Percentiles rank a stretch among this genome's conserved stretches.
phyloP scores from a whole-genome alignment of 2,113 vertebrate genomes.

The Trinectes maculatus region DNA sequence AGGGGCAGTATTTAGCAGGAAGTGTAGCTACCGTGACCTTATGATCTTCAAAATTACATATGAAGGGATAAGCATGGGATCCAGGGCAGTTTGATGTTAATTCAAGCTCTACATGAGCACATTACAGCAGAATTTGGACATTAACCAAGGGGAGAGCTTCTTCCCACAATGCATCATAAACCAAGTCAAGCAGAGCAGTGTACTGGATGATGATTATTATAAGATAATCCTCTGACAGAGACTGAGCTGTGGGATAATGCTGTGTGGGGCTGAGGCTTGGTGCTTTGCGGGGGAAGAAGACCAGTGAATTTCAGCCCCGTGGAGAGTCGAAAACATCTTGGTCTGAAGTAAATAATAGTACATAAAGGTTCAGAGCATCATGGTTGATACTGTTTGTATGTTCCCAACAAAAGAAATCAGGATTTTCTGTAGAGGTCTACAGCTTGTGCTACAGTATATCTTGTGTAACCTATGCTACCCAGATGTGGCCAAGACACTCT shows the following conservation, averaged over 20 bases:
- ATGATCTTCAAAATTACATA: constrained; percentile 55
- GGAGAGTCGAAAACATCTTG: neutral
- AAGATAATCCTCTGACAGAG: constrained; percentile 50
- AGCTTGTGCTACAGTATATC: neutral
- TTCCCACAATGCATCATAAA: constrained; percentile 51
- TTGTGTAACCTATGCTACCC: too few species aligned
- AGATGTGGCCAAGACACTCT: neutral
- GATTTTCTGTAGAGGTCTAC: neutral
- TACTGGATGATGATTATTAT: constrained; percentile 42
- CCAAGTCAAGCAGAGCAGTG: constrained; percentile 25
- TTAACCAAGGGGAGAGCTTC: constrained; percentile 43
- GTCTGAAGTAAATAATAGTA: neutral
- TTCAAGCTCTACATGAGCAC: constrained; percentile 60
- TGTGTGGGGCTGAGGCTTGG: neutral
- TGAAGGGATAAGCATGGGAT: constrained; percentile 40
- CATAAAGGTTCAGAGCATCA: neutral
- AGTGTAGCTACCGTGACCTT: constrained; percentile 31
- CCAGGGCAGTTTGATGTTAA: constrained; percentile 47
- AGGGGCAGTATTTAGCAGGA: neutral
- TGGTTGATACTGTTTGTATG: too few species aligned
- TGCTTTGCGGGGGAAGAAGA: neutral
- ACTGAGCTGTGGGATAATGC: constrained; percentile 30
- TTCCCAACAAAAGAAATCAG: too few species aligned
- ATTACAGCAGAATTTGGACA: constrained; percentile 55
- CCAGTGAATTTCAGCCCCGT: neutral